A percentile compares a stretch with the other conserved stretches of the same genome.
Conservation (phyloP, 2,797 vertebrate genomes). For the Gymnodraco acuticeps region DNA sequence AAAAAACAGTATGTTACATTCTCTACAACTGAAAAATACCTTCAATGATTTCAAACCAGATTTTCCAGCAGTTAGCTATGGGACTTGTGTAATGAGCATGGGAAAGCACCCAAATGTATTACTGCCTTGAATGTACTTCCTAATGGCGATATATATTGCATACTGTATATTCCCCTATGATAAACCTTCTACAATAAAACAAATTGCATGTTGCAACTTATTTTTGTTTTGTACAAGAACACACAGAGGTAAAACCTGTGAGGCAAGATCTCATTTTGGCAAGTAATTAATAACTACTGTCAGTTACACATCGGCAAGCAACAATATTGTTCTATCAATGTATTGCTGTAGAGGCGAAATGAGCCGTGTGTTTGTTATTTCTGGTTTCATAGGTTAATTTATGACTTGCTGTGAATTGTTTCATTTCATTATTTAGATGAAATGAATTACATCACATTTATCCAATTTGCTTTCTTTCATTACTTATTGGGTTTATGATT, state of each 20-base stretch:
- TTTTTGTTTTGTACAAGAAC: constrained; percentile 8
- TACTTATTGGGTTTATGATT: neutral
- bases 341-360: constrained; percentile 3
- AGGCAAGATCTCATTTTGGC: constrained; percentile 19
- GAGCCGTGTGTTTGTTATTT: constrained; percentile 7
- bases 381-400: neutral
- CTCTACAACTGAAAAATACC: too few relatives aligned
- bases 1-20: too few relatives aligned
- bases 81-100: neutral
- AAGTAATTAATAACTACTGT: constrained; percentile 35
- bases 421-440: neutral
- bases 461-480: neutral
- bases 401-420: neutral
- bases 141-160: neutral
- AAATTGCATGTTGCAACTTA: neutral
- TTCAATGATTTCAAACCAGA: too few relatives aligned
- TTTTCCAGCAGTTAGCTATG: too few relatives aligned
- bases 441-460: neutral
- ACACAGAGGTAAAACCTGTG: neutral
- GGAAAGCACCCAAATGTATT: neutral
- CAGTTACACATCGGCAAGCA: constrained; percentile 17
- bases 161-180: neutral
- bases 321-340: constrained; percentile 13
- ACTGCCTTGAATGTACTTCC: neutral
- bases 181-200: neutral